Base-by-base conservation (phyloP, 2,797 vertebrate species). In the Tangara arthus region DNA sequence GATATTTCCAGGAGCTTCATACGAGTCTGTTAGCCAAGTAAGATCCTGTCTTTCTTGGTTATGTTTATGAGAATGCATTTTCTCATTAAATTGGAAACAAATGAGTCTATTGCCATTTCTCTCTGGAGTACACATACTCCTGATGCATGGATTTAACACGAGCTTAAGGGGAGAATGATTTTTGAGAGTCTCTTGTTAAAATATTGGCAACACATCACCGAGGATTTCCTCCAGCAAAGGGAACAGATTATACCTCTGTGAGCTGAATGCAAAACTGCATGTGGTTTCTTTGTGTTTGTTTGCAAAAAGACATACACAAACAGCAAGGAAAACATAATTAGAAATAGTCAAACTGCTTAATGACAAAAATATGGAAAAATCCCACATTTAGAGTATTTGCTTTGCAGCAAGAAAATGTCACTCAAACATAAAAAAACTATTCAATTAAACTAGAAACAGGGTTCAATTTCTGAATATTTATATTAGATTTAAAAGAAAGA, bases 211-310 rank as follows among this genome's bases (percentile, higher is more conserved):
- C 34, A 87, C 21, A 90, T 94, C 86, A 94, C 81, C 28, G 12
- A 93, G 80, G 80, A 94, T 96, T 95, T 95, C 92, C 90, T 94
- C 81, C 44, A 92, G 93, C 78, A 90, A 94, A 73, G 32, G 59
- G 60, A 93, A 84, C 15, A 93, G 70, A 94, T 95, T 95, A 95
- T 39, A 89, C 35, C 41, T 94, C 70, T 79, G 47, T 90, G 82
- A 79, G 34, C 23, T 72, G 96, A 93, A 93, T 92, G 63, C 15
- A 69, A 89, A 95, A 93, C 35, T 66, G 39, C 46, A 47, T 34
- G 49, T 8, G 27, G 12, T 50, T 93, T 93, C 41, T 87, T 82
- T 57, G 22, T 77, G 41, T 71, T 90, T 93, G 15, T 42, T 92
- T 89, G 46, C 15, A 89, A 87, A 84, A 90, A 55, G 26, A 50